Base-by-base conservation (phyloP, 2,113 vertebrate species). In the Megaceryle maxima region DNA sequence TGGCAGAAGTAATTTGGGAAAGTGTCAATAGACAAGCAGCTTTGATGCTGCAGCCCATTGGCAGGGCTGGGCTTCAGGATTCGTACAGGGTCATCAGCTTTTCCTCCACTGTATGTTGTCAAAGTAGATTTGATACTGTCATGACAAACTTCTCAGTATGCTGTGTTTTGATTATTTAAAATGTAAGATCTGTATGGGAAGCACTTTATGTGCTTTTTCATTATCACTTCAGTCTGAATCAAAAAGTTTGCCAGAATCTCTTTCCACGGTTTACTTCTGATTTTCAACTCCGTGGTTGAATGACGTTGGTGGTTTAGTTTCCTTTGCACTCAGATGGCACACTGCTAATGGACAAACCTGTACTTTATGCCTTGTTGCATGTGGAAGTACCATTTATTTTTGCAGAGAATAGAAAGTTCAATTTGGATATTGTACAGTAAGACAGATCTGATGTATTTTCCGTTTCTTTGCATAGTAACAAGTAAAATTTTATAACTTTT, bases 401-500 rank as follows among this genome's bases (percentile, higher is more conserved):
- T 98, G 84, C 75, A 92, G 82, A 93, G 93, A 95, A 53, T 55
- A 97, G 94, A 94, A 92, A 87, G 79, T 95, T 97, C 94, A 74
- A 44, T 95, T 97, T 93, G 91, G 96, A 92, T 97, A 98, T 87
- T 98, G 90, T 98, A 97, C 94, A 98, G 97, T 95, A 95, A 76
- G 78, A 95, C 90, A 98, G 95, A 98, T 93, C 75, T 84, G 84
- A 97, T 76, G 97, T 98, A 97, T 98, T 98, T 97, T 98, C 96
- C 96, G 96, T 97, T 87, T 90, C 83, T 92, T 86, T 93, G 89
- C 87, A 94, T 81, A 96, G 91, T 83, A 97, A 90, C 89, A 97
- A 96, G 87, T 90, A 92, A 92, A 60, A 50, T 98, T 98, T 98
- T 98, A 90, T 98, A 98, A 94, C 94, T 97, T 98, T 98, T 97